A percentile compares a stretch with the other conserved stretches of the same genome.
Conservation (phyloP, 2,797 vertebrate genomes). For the Xyrichtys novacula region DNA sequence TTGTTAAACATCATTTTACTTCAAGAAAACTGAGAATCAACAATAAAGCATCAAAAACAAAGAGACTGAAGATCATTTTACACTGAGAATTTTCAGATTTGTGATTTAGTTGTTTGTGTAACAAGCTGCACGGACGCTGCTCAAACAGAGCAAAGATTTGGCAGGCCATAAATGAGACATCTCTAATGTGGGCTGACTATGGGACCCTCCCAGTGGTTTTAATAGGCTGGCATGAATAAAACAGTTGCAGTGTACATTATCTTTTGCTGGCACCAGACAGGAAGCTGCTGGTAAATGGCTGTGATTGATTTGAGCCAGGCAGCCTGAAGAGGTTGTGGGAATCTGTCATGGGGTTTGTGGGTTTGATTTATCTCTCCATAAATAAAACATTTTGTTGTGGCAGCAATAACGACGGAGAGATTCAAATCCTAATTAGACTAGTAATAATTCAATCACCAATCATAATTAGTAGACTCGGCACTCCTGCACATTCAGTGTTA, state of each 20-base stretch:
- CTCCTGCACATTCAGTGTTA: neutral
- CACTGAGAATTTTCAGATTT: no score
- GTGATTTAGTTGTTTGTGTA: neutral
- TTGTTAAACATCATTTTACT: no score
- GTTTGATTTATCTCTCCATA: conserved; percentile 15
- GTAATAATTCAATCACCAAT: neutral
- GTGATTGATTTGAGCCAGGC: conserved; percentile 28
- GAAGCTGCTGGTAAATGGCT: conserved; percentile 18
- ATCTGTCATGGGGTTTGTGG: conserved; percentile 7
- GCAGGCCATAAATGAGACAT: neutral
- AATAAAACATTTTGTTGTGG: conserved; percentile 4
- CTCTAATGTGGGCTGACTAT: neutral
- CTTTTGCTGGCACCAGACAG: conserved; percentile 27
- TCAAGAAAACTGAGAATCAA: neutral
- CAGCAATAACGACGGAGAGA: neutral
- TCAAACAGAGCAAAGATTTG: conserved; percentile 1
- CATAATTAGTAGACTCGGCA: neutral
- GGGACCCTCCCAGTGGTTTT: conserved; percentile 7
- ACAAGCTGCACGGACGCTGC: neutral
- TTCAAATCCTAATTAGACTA: neutral
- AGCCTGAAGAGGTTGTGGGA: conserved; percentile 9
- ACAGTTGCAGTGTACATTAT: neutral
- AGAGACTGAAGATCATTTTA: no score
- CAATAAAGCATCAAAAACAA: neutral
- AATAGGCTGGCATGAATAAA: conserved; percentile 7